Evolutionary conservation across 30 jellyfish, hydroid and myxozoan genomes (phyloP).

Genomic region (Mastigias papua): DNA sequence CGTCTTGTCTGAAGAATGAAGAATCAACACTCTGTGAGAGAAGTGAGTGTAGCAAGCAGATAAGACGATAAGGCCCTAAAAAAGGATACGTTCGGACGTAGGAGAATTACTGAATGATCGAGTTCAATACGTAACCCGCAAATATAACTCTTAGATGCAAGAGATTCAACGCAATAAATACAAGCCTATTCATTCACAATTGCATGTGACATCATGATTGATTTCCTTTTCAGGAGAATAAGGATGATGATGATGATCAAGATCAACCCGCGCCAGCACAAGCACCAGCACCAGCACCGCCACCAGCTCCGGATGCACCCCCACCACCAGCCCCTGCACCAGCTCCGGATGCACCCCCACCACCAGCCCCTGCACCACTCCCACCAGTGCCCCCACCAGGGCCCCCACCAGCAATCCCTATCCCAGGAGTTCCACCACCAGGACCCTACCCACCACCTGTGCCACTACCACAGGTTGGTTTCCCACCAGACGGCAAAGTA

Average conservation of each 20-base stretch:
- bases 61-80: no score
- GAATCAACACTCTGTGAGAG: no score
- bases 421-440: slow-evolving; percentile 45
- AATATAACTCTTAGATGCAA: no score
- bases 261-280: slow-evolving; percentile 56
- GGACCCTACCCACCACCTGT: background rate
- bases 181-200: background rate
- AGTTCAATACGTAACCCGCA: no score
- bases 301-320: slow-evolving; percentile 81
- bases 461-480: no score
- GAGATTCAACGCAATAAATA: no score
- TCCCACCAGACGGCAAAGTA: slow-evolving; percentile 73
- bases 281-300: slow-evolving; percentile 27
- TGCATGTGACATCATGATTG: background rate
- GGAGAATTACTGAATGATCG: no score
- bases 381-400: slow-evolving; percentile 34
- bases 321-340: slow-evolving; percentile 74
- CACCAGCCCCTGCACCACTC: slow-evolving; percentile 64
- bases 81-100: no score
- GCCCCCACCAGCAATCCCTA: slow-evolving; percentile 33
- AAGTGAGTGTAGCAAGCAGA: no score
- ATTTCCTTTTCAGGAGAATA: background rate
- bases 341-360: slow-evolving; percentile 68
- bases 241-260: slow-evolving; percentile 50
- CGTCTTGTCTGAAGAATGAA: no score